Base-by-base conservation (phyloP, 2,113 vertebrate genomes). In the Ceratotherium simum region DNA sequence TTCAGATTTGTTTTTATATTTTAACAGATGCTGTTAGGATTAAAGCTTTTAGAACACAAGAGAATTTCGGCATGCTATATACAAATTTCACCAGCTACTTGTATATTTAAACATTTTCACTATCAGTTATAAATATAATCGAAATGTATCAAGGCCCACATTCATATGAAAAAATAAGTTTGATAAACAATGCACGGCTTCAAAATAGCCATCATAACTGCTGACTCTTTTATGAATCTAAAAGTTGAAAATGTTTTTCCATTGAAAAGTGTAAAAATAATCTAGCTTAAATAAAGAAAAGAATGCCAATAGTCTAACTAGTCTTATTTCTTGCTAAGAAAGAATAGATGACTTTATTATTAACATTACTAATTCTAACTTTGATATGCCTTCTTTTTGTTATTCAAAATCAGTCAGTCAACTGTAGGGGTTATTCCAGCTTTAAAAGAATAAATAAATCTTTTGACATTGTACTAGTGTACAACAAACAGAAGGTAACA, bases 211-310 rank as follows among this genome's bases (percentile, higher is more conserved):
- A 92, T 16, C 16, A 90, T 72, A 95, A 62, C 9, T 85, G 23
- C 16, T 93, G 51, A 93, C 20, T 96, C 20, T 18, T 69, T 89
- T 88, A 69, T 25, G 18, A 96, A 94, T 92, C 54, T 78, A 62
- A 80, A 95, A 88, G 10, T 46, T 87, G 42, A 95, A 97, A 90
- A 91, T 42, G 18, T 56, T 72, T 96, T 86, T 29, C 60, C 48
- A 97, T 2, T 89, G 29, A 96, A 81, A 97, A 69, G 3, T 56
- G 11, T 60, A 95, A 95, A 97, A 82, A 79, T 58, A 80, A 94
- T 36, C 20, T 46, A 67, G 31, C 70, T 92, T 90, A 94, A 84
- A 67, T 79, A 89, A 2, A 89, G 64, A 94, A 93, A 98, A 92
- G 6, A 97, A 46, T 73, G 54, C 65, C 62, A 92, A 31, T n/a